Evolutionary conservation across 2,888 invertebrate genomes (phyloP).

Genomic region (Drosophila anceps): DNA sequence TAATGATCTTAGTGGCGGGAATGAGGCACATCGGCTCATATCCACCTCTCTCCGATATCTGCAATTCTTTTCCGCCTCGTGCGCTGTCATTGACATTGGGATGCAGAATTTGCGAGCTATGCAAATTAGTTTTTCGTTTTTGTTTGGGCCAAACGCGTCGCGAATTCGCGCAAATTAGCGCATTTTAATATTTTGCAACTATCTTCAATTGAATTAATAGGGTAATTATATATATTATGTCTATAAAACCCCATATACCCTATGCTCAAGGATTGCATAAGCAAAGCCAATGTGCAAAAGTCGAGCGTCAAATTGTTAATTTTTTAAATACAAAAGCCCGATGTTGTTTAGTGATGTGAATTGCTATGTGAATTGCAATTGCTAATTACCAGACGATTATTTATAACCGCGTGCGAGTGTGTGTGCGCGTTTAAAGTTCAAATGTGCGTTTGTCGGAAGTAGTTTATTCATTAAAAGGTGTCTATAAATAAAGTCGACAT

Average conservation of each 20-base stretch:
- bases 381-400: slow-evolving; percentile 54
- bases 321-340: background rate
- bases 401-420: slow-evolving; percentile 38
- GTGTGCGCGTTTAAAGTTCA: slow-evolving; percentile 58
- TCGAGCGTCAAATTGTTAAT: slow-evolving; percentile 12
- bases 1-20: slow-evolving; percentile 7
- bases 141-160: slow-evolving; percentile 63
- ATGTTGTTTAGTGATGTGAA: slow-evolving; percentile 15
- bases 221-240: slow-evolving; percentile 47
- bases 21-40: background rate
- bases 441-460: slow-evolving; percentile 74
- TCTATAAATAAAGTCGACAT: slow-evolving; percentile 63
- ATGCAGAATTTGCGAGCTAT: slow-evolving; percentile 51
- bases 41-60: slow-evolving; percentile 18
- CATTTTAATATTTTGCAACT: slow-evolving; percentile 26
- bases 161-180: slow-evolving; percentile 39
- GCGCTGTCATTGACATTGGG: slow-evolving; percentile 73
- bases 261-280: slow-evolving; percentile 19
- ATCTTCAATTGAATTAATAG: slow-evolving; percentile 31
- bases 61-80: slow-evolving; percentile 38
- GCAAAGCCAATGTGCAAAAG: slow-evolving; percentile 1
- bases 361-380: slow-evolving; percentile 33
- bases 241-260: background rate
- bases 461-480: slow-evolving; percentile 58
- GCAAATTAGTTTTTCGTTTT: slow-evolving; percentile 68